Conservation (phyloP, 2,888 invertebrate genomes). For the Drosophila siamana region DNA sequence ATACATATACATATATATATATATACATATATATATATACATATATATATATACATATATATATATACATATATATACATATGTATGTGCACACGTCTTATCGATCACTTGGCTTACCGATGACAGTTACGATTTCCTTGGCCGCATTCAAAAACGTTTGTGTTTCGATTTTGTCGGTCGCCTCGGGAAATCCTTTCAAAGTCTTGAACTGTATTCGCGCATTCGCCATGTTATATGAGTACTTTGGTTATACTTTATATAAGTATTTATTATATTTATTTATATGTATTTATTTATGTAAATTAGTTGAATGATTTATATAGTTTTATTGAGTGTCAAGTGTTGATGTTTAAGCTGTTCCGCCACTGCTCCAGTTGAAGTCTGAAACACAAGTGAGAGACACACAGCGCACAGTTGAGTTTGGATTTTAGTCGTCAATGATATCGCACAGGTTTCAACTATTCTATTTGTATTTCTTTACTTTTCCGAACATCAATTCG, state of each 20-base stretch:
- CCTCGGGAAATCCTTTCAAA: constrained; percentile 87
- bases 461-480: constrained; percentile 22
- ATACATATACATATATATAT: too few relatives aligned
- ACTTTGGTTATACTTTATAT: constrained; percentile 2
- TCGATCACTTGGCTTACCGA: constrained; percentile 87
- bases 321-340: background rate
- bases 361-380: constrained; percentile 33
- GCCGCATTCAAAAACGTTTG: constrained; percentile 88
- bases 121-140: constrained; percentile 87
- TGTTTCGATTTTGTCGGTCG: constrained; percentile 87
- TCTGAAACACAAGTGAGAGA: constrained; percentile 53
- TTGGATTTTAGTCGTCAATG: constrained; percentile 22
- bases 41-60: background rate
- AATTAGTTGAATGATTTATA: background rate
- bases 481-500: constrained; percentile 24
- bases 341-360: background rate
- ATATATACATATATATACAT: too few relatives aligned
- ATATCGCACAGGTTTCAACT: constrained; percentile 24
- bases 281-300: background rate
- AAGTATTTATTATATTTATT: background rate
- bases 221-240: constrained; percentile 29
- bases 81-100: constrained; percentile 1
- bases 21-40: background rate
- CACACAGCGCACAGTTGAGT: background rate
- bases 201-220: constrained; percentile 80